A percentile compares a stretch with the other conserved stretches of the same genome.
phyloP scores from a whole-genome alignment of 1,140 invertebrate genomes.

The Tachypleus tridentatus region DNA sequence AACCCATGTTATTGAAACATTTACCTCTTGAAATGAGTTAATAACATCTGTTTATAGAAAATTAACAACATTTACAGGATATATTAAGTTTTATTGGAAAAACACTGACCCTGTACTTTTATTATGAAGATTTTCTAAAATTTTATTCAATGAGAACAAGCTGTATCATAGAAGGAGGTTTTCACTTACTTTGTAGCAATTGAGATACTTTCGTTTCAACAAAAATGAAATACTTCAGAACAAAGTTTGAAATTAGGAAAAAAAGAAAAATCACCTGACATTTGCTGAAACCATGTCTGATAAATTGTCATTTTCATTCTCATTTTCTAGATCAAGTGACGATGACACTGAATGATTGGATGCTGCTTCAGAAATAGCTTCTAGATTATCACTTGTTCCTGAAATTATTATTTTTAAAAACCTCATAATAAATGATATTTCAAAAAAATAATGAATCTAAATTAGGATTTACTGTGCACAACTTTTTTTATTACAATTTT shows the following conservation, averaged over 20 bases:
- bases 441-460: not conserved
- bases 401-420: slow-evolving; percentile 48
- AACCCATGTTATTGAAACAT: too few species aligned
- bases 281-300: slow-evolving; percentile 87
- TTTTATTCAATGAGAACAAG: too few species aligned
- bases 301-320: slow-evolving; percentile 84
- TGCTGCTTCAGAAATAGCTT: slow-evolving; percentile 86
- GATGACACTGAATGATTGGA: slow-evolving; percentile 91
- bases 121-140: too few species aligned
- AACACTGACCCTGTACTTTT: too few species aligned
- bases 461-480: not conserved
- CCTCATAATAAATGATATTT: slow-evolving; percentile 5
- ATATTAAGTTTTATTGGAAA: too few species aligned
- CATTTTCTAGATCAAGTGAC: slow-evolving; percentile 48
- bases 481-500: slow-evolving; percentile 1
- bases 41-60: too few species aligned
- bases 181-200: too few species aligned
- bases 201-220: too few species aligned
- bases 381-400: slow-evolving; percentile 73
- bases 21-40: too few species aligned
- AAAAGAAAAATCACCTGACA: slow-evolving; percentile 39
- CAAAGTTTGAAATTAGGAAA: not conserved
- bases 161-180: too few species aligned
- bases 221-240: too few species aligned
- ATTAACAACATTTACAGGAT: too few species aligned